Evolutionary conservation across 2,113 vertebrate genomes (phyloP).

Genomic region (Ellobius talpinus): DNA sequence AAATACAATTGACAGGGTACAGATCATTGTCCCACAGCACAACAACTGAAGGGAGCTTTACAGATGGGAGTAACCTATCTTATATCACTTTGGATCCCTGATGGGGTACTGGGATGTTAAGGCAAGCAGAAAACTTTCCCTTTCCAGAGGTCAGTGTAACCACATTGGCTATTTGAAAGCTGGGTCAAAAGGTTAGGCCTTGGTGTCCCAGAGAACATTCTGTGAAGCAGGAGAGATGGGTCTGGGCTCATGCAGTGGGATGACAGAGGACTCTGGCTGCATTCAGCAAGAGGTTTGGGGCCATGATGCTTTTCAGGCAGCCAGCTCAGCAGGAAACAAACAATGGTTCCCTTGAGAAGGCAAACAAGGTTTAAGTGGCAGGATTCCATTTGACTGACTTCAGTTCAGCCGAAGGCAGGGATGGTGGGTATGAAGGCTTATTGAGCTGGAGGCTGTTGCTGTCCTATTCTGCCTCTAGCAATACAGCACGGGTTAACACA

Average conservation of each 20-base stretch:
- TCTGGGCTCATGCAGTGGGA: neutral
- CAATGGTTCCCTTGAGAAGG: neutral
- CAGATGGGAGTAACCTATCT: neutral
- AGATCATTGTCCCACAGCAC: neutral
- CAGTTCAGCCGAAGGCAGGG: neutral
- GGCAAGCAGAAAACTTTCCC: neutral
- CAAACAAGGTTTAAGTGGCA: neutral
- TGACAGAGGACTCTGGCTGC: neutral
- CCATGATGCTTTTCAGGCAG: fast-evolving
- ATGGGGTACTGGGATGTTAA: neutral
- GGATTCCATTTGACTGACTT: neutral
- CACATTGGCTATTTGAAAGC: neutral
- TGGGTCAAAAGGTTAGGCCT: neutral
- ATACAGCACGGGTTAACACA: fast-evolving
- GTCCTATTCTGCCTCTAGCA: neutral
- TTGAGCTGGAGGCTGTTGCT: neutral
- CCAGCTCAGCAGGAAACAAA: neutral
- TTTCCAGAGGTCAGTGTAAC: neutral
- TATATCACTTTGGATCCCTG: neutral
- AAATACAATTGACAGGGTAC: no score
- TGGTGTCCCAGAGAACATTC: neutral
- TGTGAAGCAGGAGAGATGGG: neutral
- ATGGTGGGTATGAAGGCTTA: neutral
- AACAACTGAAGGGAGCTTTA: neutral
- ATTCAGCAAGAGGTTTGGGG: neutral